Conservation (phyloP, 2,113 vertebrate species). For the Tiliqua scincoides region DNA sequence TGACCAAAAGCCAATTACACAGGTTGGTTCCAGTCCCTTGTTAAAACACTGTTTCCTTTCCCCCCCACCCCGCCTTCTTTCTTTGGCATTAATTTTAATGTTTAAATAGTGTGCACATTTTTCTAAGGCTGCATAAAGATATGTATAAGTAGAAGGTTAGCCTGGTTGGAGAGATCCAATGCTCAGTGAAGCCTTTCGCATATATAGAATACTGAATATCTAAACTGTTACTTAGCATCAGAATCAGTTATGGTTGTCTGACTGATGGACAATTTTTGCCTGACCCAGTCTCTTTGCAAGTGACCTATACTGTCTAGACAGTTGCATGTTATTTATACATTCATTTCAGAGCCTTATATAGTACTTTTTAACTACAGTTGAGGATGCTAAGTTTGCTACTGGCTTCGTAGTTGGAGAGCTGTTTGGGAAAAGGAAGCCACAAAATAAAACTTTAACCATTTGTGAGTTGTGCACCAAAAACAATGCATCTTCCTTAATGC, state of each 20-base stretch:
- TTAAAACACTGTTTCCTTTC: constrained; percentile 39
- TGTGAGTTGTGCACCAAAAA: neutral
- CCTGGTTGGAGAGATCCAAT: constrained; percentile 87
- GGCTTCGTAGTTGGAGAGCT: constrained; percentile 56
- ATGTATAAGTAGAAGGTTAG: constrained; percentile 82
- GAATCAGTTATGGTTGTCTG: constrained; percentile 99
- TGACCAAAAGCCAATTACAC: constrained; percentile 70
- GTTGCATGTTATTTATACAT: constrained; percentile 94
- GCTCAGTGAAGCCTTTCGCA: constrained; percentile 98
- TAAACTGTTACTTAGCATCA: constrained; percentile 97
- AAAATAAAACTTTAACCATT: neutral
- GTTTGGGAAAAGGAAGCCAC: neutral
- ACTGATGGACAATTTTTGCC: constrained; percentile 99
- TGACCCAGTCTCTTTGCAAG: constrained; percentile 92
- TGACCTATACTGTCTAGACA: constrained; percentile 98
- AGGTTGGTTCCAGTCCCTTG: constrained; percentile 68
- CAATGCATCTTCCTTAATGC: neutral
- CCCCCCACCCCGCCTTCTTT: constrained; percentile 47
- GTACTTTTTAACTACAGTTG: constrained; percentile 71
- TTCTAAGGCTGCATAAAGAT: constrained; percentile 83
- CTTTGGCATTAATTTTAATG: constrained; percentile 81
- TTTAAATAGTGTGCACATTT: constrained; percentile 82
- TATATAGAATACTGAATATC: constrained; percentile 97
- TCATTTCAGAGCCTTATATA: constrained; percentile 86
- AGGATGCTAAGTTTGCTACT: constrained; percentile 62